Base-by-base conservation (phyloP, 2,113 vertebrate species). In the Nasalis larvatus region DNA sequence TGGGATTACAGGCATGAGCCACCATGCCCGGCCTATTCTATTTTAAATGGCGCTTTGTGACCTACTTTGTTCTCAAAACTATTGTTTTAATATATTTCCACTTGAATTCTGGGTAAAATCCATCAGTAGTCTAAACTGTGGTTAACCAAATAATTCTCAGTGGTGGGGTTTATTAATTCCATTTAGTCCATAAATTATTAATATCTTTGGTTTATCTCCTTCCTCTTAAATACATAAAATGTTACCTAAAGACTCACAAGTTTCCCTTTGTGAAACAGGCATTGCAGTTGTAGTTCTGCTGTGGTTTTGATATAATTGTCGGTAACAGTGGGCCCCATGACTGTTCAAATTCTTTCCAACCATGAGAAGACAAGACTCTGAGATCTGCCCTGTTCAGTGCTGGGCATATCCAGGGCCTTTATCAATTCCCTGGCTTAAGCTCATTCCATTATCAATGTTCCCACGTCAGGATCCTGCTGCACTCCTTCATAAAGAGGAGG, bases 141-240 rank as follows among this genome's bases (percentile, higher is more conserved):
- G 66, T 83, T 88, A 80, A 82, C 40, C 49, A 45, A 37, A 89
- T 78, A 35, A 78, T 84, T 92, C 21, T 78, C 47, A 84, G 84
- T 71, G 42, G 89, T 18, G 14, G 47, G 14, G 8, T 89, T 92
- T 97, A 85, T 73, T 52, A 94, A 78, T 89, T 95, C 58, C 32
- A 94, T 45, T 87, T 47, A 74, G 73, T 45, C 21, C 40, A 35
- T 42, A 84, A 66, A 82, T 89, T 23, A 21, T 95, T 32, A 74
- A 78, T 25, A 71, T 8, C 23, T 80, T 96, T 78, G 37, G 45
- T 40, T 92, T 94, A 35, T 80, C 35, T 47, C 69, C 40, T 78
- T 92, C 77, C 25, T 92, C n/a, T 71, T 94, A 56, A 89, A 83
- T 80, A 80, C 11, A 60, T 47, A 93, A 49, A 93, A 86, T 37